A percentile compares a stretch with the other conserved stretches of the same genome.
These are phyloP conservation scores for Pammene aurita DNA, from an alignment of 2,888 invertebrate genomes.

Conservation along the genomic window DNA sequence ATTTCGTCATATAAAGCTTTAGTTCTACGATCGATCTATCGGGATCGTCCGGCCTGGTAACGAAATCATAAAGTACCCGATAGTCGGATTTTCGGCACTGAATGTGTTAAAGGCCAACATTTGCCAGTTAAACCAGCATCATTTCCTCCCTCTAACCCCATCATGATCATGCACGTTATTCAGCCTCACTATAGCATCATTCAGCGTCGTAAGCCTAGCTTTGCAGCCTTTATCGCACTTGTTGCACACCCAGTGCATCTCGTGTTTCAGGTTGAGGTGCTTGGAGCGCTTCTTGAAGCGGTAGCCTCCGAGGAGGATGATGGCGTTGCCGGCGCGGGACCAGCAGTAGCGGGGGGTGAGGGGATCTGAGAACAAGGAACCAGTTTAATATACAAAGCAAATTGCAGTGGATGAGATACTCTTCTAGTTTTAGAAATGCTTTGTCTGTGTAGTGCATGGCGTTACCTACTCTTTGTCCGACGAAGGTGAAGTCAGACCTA, in stretches of 20 bases:
- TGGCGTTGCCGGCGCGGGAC: slow-evolving; percentile 75
- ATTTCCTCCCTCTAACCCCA: slow-evolving; percentile 55
- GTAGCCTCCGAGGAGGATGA: slow-evolving; percentile 73
- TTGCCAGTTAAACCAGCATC: slow-evolving; percentile 33
- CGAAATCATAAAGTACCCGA: no score
- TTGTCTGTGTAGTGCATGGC: no score
- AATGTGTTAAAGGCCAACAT: not conserved
- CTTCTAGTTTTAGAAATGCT: not conserved
- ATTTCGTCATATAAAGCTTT: no score
- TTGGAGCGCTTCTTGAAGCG: slow-evolving; percentile 75
- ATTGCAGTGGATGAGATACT: not conserved
- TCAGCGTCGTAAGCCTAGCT: slow-evolving; percentile 70
- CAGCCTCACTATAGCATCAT: slow-evolving; percentile 72
- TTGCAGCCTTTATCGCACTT: slow-evolving; percentile 76
- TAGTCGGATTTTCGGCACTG: no score
- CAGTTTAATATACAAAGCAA: not conserved
- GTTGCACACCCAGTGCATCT: slow-evolving; percentile 77
- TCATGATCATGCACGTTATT: slow-evolving; percentile 70
- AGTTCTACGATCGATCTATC: no score
- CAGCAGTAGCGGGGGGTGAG: slow-evolving; percentile 69
- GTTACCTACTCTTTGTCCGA: no score
- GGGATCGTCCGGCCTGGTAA: no score
- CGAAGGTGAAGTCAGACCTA: no score
- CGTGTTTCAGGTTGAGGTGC: slow-evolving; percentile 67
- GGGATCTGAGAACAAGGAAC: slow-evolving; percentile 47